Conservation (phyloP, 2,797 vertebrate species). For the Sebastes hubbsi region DNA sequence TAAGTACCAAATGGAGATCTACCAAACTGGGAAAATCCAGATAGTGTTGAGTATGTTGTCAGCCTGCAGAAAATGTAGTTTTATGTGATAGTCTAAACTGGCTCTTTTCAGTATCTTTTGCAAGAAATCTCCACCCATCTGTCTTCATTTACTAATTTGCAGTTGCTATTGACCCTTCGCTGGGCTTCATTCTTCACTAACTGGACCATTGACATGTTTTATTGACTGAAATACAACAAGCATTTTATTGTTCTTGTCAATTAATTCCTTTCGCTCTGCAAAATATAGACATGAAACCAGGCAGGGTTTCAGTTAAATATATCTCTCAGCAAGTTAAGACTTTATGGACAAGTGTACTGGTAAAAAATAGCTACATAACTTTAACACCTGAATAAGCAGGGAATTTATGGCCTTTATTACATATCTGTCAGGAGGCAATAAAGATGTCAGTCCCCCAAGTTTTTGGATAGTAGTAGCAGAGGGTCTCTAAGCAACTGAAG, state of each 20-base stretch:
- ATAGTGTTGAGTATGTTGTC: neutral
- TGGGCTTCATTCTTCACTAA: slow-evolving; percentile 33
- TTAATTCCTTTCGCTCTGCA: slow-evolving; percentile 14
- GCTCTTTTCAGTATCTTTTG: neutral
- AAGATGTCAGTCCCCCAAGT: slow-evolving; percentile 29
- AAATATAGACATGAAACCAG: slow-evolving; percentile 20
- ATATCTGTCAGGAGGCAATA: slow-evolving; percentile 60
- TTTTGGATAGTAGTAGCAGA: slow-evolving; percentile 9
- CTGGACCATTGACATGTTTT: slow-evolving; percentile 31
- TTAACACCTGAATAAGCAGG: slow-evolving; percentile 34
- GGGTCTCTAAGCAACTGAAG: slow-evolving; percentile 1
- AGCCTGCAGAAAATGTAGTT: neutral
- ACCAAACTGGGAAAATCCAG: neutral
- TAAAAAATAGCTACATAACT: slow-evolving; percentile 37
- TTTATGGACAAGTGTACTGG: slow-evolving; percentile 7
- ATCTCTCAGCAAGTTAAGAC: slow-evolving; percentile 4
- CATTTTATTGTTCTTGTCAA: slow-evolving; percentile 20
- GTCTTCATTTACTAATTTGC: slow-evolving; percentile 23
- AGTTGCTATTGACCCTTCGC: slow-evolving; percentile 17
- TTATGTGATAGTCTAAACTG: neutral
- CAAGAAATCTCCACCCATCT: slow-evolving; percentile 12
- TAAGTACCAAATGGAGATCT: slow-evolving; percentile 25
- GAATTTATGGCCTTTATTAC: slow-evolving; percentile 59
- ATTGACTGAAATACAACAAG: slow-evolving; percentile 35
- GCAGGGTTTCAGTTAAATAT: slow-evolving; percentile 5